Percentiles rank a stretch among this genome's conserved stretches.
phyloP scores from a whole-genome alignment of 2,113 vertebrate genomes.

The Alligator mississippiensis region DNA sequence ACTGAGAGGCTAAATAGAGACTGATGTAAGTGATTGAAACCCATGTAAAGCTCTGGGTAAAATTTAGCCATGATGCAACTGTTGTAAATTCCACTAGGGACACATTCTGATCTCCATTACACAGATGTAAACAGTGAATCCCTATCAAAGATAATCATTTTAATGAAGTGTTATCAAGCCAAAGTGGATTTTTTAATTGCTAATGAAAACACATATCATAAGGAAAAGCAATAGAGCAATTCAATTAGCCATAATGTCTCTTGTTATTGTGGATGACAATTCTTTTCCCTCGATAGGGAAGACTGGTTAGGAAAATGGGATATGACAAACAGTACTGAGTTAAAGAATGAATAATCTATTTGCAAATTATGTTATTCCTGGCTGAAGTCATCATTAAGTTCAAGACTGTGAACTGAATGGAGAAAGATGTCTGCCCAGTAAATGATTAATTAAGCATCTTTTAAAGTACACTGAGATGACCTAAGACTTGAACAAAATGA shows the following conservation, averaged over 20 bases:
- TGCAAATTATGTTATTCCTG: background rate
- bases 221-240: background rate
- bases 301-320: constrained; percentile 8
- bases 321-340: background rate
- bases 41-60: background rate
- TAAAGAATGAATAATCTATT: constrained; percentile 1
- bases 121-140: background rate
- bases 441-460: background rate
- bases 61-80: background rate
- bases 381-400: constrained; percentile 8
- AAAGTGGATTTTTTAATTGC: background rate
- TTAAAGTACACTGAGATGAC: background rate
- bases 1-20: background rate
- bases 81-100: background rate
- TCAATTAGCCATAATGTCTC: background rate
- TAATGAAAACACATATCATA: background rate
- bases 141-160: background rate
- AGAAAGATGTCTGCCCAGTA: background rate
- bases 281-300: background rate
- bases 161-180: background rate
- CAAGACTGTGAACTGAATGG: background rate
- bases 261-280: background rate
- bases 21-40: accelerated
- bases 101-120: background rate
- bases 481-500: background rate